These are phyloP conservation scores for Mamestra configurata DNA, from an alignment of 1,140 invertebrate genomes.

Conservation along the genomic window DNA sequence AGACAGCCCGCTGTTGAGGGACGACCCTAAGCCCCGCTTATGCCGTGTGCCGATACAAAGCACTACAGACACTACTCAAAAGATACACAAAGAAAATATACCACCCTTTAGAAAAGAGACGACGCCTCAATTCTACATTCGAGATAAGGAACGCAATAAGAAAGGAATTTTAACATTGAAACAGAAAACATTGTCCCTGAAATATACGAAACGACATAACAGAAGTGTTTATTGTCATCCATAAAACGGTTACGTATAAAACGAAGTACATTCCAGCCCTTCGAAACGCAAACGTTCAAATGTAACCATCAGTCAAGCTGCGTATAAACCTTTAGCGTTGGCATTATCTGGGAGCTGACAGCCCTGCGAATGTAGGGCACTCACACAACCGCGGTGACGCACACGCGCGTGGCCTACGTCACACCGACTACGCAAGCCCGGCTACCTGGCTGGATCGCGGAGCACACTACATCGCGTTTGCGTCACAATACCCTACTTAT, in stretches of 20 bases:
- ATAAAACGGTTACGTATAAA: slow-evolving; percentile 45
- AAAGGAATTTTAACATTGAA: slow-evolving; percentile 20
- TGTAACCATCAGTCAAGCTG: slow-evolving; percentile 53
- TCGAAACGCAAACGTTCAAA: slow-evolving; percentile 41
- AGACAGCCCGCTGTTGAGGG: slow-evolving; percentile 66
- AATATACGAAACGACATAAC: slow-evolving; percentile 18
- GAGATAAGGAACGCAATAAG: slow-evolving; percentile 29
- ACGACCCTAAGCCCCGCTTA: slow-evolving; percentile 47
- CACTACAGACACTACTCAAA: not conserved
- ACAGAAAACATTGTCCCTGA: slow-evolving; percentile 32
- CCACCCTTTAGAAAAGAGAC: slow-evolving; percentile 9
- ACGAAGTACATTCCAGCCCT: slow-evolving; percentile 42
- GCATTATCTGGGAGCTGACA: slow-evolving; percentile 57
- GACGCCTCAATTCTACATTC: not conserved
- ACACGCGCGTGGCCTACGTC: slow-evolving; percentile 54
- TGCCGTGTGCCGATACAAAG: slow-evolving; percentile 24
- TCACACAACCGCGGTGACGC: slow-evolving; percentile 58
- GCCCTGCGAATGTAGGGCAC: slow-evolving; percentile 70
- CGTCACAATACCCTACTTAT: slow-evolving; percentile 53
- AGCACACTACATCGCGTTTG: slow-evolving; percentile 30
- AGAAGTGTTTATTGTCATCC: slow-evolving; percentile 31
- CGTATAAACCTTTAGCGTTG: slow-evolving; percentile 53
- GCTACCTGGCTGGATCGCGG: slow-evolving; percentile 57
- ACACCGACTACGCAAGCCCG: slow-evolving; percentile 52
- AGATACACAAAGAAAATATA: slow-evolving; percentile 16